Percentiles rank a stretch among this genome's conserved stretches.
phyloP scores from a whole-genome alignment of 2,888 invertebrate genomes.

The Hyposoter dolosus region DNA sequence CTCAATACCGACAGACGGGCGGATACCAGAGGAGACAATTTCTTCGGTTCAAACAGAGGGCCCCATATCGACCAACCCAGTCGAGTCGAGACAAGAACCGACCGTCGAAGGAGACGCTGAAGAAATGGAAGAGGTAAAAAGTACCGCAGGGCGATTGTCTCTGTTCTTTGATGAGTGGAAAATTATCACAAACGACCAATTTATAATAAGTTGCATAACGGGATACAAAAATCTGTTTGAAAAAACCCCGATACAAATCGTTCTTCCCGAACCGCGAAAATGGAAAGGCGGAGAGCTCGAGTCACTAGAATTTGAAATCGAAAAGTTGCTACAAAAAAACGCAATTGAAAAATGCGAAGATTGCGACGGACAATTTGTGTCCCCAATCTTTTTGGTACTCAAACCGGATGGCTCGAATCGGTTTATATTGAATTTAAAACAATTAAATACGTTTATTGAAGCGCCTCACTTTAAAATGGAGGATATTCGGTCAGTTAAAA shows the following conservation, averaged over 20 bases:
- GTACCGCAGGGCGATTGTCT: slow-evolving; percentile 26
- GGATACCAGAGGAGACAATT: too few species aligned
- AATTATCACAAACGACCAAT: slow-evolving; percentile 34
- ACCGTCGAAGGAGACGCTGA: too few species aligned
- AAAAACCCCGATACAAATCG: background rate
- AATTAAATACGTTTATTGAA: slow-evolving; percentile 14
- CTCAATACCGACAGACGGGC: too few species aligned
- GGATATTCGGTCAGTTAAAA: background rate
- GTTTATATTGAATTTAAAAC: background rate
- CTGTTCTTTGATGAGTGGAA: slow-evolving; percentile 6
- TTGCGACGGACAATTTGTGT: slow-evolving; percentile 28
- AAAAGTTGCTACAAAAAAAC: slow-evolving; percentile 23
- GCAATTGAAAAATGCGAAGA: slow-evolving; percentile 35
- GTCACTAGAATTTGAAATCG: slow-evolving; percentile 34
- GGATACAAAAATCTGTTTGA: slow-evolving; percentile 45
- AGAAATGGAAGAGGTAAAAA: slow-evolving; percentile 41
- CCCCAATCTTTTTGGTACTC: background rate
- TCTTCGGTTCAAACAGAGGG: too few species aligned
- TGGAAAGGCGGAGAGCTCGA: slow-evolving; percentile 18
- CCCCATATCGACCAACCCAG: too few species aligned
- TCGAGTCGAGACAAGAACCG: too few species aligned
- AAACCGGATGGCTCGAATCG: background rate
- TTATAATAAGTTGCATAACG: slow-evolving; percentile 19
- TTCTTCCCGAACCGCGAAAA: slow-evolving; percentile 43
- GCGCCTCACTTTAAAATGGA: slow-evolving; percentile 29